phyloP scores from a whole-genome alignment of 1,140 invertebrate genomes.

The Macrostomum lignano region DNA sequence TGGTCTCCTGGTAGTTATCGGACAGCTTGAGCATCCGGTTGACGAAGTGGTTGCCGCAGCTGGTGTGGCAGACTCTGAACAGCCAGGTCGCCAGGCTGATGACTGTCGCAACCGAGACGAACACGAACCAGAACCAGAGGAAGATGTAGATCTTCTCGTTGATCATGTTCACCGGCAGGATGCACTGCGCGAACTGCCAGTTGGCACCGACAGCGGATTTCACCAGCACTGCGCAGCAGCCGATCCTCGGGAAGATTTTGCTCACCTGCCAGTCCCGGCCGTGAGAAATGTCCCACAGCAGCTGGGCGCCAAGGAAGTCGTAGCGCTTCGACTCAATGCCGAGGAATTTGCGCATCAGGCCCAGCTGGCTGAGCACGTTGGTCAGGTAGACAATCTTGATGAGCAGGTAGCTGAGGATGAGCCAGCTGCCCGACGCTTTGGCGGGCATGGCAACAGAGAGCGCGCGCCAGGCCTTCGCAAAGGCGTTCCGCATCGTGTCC shows the following conservation, averaged over 20 bases:
- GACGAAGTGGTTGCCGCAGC: neutral
- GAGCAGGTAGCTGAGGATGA: slow-evolving; percentile 15
- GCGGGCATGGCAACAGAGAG: too few species aligned
- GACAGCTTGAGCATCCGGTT: neutral
- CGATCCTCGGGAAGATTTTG: slow-evolving; percentile 29
- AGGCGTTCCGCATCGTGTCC: too few species aligned
- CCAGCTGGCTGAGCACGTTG: slow-evolving; percentile 28
- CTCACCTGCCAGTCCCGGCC: slow-evolving; percentile 26
- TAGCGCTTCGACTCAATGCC: slow-evolving; percentile 11
- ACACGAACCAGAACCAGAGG: neutral
- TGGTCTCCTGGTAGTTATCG: neutral
- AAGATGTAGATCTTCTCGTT: slow-evolving; percentile 6
- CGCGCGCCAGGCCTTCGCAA: too few species aligned
- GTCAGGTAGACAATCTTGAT: slow-evolving; percentile 16
- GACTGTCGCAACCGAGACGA: slow-evolving; percentile 1
- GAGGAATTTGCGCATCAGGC: slow-evolving; percentile 23
- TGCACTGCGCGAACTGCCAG: neutral
- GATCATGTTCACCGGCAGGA: slow-evolving; percentile 6
- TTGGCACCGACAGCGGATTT: too few species aligned
- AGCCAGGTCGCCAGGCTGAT: slow-evolving; percentile 4
- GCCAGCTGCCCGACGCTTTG: slow-evolving; percentile 16
- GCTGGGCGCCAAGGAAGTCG: slow-evolving; percentile 22
- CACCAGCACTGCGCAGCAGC: too few species aligned
- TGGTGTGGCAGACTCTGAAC: neutral
- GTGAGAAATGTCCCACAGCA: slow-evolving; percentile 27